Conservation (phyloP, 2,113 vertebrate species). For the Macquaria ambigua region DNA sequence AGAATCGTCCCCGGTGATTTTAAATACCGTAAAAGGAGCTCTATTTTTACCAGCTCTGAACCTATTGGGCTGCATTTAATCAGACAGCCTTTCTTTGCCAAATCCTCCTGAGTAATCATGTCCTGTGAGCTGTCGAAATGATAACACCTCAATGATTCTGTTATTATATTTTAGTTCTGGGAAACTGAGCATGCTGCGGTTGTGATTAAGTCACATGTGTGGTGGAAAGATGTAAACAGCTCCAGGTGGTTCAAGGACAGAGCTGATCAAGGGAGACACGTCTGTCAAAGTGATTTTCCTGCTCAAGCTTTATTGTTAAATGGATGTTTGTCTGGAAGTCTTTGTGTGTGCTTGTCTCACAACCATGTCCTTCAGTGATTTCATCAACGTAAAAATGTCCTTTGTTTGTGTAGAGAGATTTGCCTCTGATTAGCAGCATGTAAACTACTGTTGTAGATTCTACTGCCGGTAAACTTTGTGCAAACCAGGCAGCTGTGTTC, state of each 20-base stretch:
- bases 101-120: slow-evolving; percentile 35
- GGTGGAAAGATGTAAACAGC: slow-evolving; percentile 47
- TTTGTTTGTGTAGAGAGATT: slow-evolving; percentile 18
- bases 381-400: slow-evolving; percentile 15
- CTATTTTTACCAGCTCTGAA: slow-evolving; percentile 37
- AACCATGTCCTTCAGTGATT: slow-evolving; percentile 19
- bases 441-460: slow-evolving; percentile 35
- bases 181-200: slow-evolving; percentile 17
- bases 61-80: slow-evolving; percentile 40
- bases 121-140: slow-evolving; percentile 24
- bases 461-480: slow-evolving; percentile 36
- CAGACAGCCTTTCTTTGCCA: slow-evolving; percentile 31
- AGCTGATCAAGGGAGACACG: slow-evolving; percentile 10
- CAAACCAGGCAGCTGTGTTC: slow-evolving; percentile 69
- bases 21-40: slow-evolving; percentile 54
- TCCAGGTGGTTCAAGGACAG: background rate
- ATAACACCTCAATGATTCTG: slow-evolving; percentile 36
- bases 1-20: slow-evolving; percentile 46
- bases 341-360: slow-evolving; percentile 20
- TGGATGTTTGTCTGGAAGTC: background rate
- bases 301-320: background rate
- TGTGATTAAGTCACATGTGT: slow-evolving; percentile 30
- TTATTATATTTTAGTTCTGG: slow-evolving; percentile 33
- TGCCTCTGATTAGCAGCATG: slow-evolving; percentile 44
- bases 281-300: background rate